Evolutionary conservation across 2,888 invertebrate genomes (phyloP).

Genomic region (Papilio protenor): DNA sequence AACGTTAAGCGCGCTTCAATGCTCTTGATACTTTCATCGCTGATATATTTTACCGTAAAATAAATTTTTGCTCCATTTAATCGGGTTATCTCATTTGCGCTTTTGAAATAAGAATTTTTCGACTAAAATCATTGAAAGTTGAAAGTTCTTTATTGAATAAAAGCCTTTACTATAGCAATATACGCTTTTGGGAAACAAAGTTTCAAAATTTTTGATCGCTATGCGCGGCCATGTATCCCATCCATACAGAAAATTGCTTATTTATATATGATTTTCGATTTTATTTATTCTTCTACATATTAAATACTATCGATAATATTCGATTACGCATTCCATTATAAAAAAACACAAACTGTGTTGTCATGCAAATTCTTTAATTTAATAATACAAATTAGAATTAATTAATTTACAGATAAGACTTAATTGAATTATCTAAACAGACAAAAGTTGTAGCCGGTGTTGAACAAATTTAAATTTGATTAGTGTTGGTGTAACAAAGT

Average conservation of each 20-base stretch:
- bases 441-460: not conserved
- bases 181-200: not conserved
- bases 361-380: not conserved
- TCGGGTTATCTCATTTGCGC: conserved; percentile 17
- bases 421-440: not conserved
- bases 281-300: not conserved
- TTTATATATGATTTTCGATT: not conserved
- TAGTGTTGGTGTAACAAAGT: conserved; percentile 3
- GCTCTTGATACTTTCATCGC: conserved; percentile 13
- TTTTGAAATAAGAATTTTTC: conserved; percentile 1
- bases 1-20: conserved; percentile 13
- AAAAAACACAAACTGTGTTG: not conserved
- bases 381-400: not conserved
- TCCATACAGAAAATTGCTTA: not conserved
- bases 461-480: conserved; percentile 9
- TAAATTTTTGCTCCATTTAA: conserved; percentile 17
- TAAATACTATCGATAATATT: not conserved
- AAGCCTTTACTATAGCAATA: not conserved
- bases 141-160: not conserved
- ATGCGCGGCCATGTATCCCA: not conserved
- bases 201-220: not conserved
- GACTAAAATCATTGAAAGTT: not conserved
- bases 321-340: too few relatives aligned
- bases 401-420: not conserved
- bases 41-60: conserved; percentile 15